A percentile compares a stretch with the other conserved stretches of the same genome.
phyloP scores from a whole-genome alignment of 1,140 invertebrate species.

The Bicyclus anynana region DNA sequence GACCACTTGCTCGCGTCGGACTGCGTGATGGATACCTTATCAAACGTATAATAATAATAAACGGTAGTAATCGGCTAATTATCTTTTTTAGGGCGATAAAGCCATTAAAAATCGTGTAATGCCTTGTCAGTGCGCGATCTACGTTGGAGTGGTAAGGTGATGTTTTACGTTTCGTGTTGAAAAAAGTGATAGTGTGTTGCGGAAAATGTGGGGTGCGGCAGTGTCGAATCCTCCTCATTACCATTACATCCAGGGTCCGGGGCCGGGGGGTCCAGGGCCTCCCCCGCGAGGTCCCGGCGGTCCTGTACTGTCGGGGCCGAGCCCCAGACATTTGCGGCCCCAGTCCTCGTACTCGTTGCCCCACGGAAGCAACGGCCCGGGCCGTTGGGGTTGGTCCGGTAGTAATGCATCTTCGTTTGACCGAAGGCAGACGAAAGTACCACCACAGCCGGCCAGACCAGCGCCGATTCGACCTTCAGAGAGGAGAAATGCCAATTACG shows the following conservation, averaged over 20 bases:
- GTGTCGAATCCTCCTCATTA: slow-evolving; percentile 69
- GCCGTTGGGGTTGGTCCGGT: slow-evolving; percentile 65
- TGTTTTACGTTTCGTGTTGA: slow-evolving; percentile 40
- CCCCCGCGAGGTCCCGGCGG: slow-evolving; percentile 54
- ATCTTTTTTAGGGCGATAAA: slow-evolving; percentile 55
- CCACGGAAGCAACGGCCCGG: slow-evolving; percentile 58
- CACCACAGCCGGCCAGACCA: slow-evolving; percentile 68
- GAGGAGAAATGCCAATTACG: slow-evolving; percentile 51
- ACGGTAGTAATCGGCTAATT: slow-evolving; percentile 51
- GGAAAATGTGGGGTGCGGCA: slow-evolving; percentile 71
- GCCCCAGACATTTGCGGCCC: slow-evolving; percentile 51
- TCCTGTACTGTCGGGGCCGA: slow-evolving; percentile 49
- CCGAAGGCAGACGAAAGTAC: slow-evolving; percentile 64
- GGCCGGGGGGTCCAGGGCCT: slow-evolving; percentile 35
- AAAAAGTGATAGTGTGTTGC: slow-evolving; percentile 35
- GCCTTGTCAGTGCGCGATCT: slow-evolving; percentile 47
- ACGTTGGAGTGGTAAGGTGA: slow-evolving; percentile 61
- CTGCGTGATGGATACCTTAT: slow-evolving; percentile 48
- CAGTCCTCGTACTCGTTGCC: slow-evolving; percentile 70
- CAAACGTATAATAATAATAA: slow-evolving; percentile 48
- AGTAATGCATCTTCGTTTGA: slow-evolving; percentile 69
- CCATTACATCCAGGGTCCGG: slow-evolving; percentile 59
- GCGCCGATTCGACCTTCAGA: slow-evolving; percentile 61
- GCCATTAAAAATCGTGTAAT: slow-evolving; percentile 39
- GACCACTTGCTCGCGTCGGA: slow-evolving; percentile 47